Evolutionary conservation across 2,888 invertebrate species (phyloP).

Genomic region (Lordiphosa andalusiaca): DNA sequence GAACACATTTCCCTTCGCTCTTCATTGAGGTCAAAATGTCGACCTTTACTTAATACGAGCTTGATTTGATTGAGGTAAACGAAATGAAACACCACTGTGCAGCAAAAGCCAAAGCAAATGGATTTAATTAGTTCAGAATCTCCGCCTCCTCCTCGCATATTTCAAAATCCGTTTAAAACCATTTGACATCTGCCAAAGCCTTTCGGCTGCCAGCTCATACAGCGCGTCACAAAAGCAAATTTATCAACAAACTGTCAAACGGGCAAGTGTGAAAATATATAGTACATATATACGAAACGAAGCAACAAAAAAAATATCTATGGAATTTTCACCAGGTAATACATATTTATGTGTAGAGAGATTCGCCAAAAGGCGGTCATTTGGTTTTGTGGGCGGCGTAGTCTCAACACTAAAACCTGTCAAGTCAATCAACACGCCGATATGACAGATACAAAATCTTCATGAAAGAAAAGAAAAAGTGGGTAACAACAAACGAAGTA

Average conservation of each 20-base stretch:
- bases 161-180: conserved; percentile 23
- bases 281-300: conserved; percentile 20
- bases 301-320: conserved; percentile 33
- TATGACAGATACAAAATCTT: conserved; percentile 12
- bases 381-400: conserved; percentile 27
- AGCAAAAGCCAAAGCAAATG: no score
- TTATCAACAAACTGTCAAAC: conserved; percentile 65
- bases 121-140: background rate
- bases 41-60: background rate
- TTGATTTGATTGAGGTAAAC: background rate
- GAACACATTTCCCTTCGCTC: background rate
- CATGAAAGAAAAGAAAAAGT: conserved; percentile 7
- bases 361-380: conserved; percentile 27
- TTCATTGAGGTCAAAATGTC: conserved; percentile 1
- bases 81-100: no score
- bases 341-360: conserved; percentile 2
- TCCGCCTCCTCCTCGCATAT: conserved; percentile 13
- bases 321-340: conserved; percentile 69
- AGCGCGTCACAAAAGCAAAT: conserved; percentile 32
- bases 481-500: background rate
- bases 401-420: conserved; percentile 2
- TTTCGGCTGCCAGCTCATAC: conserved; percentile 3
- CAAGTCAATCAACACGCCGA: conserved; percentile 10
- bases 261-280: conserved; percentile 58
- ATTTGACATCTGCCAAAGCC: conserved; percentile 40